Evolutionary conservation across 1,140 invertebrate species (phyloP).

Genomic region (Euwallacea similis): DNA sequence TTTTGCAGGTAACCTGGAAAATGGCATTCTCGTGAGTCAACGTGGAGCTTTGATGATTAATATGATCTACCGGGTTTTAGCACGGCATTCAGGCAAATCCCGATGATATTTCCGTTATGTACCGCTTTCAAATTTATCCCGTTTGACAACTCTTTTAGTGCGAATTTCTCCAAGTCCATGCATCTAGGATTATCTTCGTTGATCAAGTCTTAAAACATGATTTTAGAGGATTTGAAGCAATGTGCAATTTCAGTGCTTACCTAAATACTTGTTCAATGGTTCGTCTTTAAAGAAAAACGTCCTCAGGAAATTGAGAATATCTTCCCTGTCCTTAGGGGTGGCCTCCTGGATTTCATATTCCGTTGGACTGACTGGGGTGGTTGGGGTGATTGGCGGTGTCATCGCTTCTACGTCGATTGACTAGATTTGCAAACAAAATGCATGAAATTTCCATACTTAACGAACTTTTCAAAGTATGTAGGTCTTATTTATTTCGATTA

Average conservation of each 20-base stretch:
- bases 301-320: constrained; percentile 43
- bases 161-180: constrained; percentile 67
- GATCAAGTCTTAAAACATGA: constrained; percentile 54
- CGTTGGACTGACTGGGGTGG: constrained; percentile 47
- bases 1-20: constrained; percentile 32
- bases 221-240: background rate
- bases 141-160: constrained; percentile 59
- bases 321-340: constrained; percentile 40
- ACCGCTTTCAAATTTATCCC: constrained; percentile 66
- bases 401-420: constrained; percentile 35
- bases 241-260: constrained; percentile 3
- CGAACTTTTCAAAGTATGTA: background rate
- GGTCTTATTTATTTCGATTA: background rate
- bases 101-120: constrained; percentile 62
- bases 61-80: constrained; percentile 53
- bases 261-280: constrained; percentile 66
- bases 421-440: constrained; percentile 20
- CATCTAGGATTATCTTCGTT: constrained; percentile 66
- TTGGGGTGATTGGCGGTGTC: constrained; percentile 39
- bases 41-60: background rate
- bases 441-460: background rate
- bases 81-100: constrained; percentile 55
- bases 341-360: constrained; percentile 45
- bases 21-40: background rate
- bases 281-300: constrained; percentile 71